A percentile compares a stretch with the other conserved stretches of the same genome.
phyloP scores from a whole-genome alignment of 2,113 vertebrate genomes.

The Anarrhichthys ocellatus region DNA sequence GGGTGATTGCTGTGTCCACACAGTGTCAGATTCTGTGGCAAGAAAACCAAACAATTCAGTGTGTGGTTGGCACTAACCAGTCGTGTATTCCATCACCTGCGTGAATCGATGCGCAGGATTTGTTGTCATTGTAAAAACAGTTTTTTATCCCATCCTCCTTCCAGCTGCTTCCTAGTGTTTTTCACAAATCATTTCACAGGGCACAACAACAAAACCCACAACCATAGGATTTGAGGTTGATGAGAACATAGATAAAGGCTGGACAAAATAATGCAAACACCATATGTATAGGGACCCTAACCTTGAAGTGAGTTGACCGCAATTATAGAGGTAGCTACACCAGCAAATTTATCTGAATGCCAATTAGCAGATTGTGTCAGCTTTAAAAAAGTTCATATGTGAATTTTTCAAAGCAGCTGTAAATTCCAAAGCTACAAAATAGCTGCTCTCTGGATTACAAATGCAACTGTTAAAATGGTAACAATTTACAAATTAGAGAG shows the following conservation, averaged over 20 bases:
- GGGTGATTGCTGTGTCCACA: conserved; percentile 26
- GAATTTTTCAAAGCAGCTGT: background rate
- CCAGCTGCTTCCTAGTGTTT: conserved; percentile 19
- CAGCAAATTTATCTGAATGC: background rate
- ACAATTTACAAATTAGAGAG: background rate
- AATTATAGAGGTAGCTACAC: conserved; percentile 21
- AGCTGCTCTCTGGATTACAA: background rate
- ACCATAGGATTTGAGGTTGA: background rate
- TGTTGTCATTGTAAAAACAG: conserved; percentile 18
- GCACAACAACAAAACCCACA: background rate
- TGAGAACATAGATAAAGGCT: conserved; percentile 4
- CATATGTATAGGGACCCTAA: conserved; percentile 1
- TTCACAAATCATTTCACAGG: conserved; percentile 6
- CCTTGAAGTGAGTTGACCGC: conserved; percentile 7
- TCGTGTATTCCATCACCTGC: conserved; percentile 21
- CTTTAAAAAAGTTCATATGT: conserved; percentile 4
- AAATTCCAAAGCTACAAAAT: background rate
- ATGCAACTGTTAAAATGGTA: background rate
- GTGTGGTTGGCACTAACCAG: conserved; percentile 17
- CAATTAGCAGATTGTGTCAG: conserved; percentile 21
- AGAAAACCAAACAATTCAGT: conserved; percentile 18
- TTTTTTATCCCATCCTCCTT: background rate
- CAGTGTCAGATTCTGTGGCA: background rate
- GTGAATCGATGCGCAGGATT: background rate
- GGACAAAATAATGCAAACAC: conserved; percentile 18